Evolutionary conservation across 2,113 vertebrate species (phyloP), one percentile per base, ranked within the genome.

Genomic region (Camelus dromedarius): DNA sequence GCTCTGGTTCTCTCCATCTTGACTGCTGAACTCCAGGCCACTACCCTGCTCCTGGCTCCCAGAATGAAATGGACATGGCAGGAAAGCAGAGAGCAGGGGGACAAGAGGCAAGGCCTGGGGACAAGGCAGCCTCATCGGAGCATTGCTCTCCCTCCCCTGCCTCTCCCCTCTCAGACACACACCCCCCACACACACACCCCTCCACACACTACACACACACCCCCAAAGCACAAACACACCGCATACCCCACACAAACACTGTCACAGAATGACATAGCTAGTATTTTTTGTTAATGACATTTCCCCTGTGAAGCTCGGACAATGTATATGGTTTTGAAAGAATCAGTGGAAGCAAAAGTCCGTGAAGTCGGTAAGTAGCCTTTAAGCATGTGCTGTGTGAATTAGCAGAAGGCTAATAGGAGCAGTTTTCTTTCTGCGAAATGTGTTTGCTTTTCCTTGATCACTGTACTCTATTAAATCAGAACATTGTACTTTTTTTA

Each of bases 361-460:
- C 73, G 60, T n/a, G 20, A 28, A 66, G 52, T 38, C 35, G 50
- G 14, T 88, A 56, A 58, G 32, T 5, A 62, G 26, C 52, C n/a
- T 76, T 54, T 52, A 87, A 77, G n/a, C 28, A 28, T 12, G 24
- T 15, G 50, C 42, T 22, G 1, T 54, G 3, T 35, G 80, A 82
- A 88, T 72, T 14, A 54, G 52, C 18, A n/a, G 38, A 46, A 79
- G 67, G 81, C 4, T 38, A 62, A 62, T 15, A 26, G 79, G 20
- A 50, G 42, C 16, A 38, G 48, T 19, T 93, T 82, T 60, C 54
- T 66, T 72, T 79, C 62, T 60, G 5, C 48, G 30, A 28, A 60
- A 62, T 28, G 76, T 77, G 56, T 93, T 83, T 72, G 70, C 24
- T 83, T 91, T 96, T 66, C 35, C 66, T 83, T 87, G n/a, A 83